Conservation (phyloP, 2,113 vertebrate species). For the Pelusios castaneus region DNA sequence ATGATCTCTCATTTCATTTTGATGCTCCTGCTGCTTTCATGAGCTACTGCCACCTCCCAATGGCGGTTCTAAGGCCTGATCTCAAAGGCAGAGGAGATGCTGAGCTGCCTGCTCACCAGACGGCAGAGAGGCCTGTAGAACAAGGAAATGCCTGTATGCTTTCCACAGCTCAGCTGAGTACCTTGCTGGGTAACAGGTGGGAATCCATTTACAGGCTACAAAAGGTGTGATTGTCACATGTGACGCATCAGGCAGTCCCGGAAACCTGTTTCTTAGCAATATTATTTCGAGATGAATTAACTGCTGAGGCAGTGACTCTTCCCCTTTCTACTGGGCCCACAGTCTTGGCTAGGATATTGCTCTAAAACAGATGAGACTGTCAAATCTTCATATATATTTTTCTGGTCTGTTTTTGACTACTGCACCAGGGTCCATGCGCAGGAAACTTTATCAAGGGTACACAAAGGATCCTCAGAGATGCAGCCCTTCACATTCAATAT, state of each 20-base stretch:
- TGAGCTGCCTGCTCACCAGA: not conserved
- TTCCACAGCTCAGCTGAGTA: not conserved
- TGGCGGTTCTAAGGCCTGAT: not conserved
- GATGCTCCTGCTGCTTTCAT: not conserved
- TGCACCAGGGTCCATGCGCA: not conserved
- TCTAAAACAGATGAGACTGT: not conserved
- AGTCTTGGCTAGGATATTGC: not conserved
- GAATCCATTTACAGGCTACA: not conserved
- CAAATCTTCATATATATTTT: not conserved
- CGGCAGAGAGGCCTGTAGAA: not conserved
- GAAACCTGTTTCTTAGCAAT: not conserved
- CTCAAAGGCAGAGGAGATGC: not conserved
- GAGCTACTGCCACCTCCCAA: not conserved
- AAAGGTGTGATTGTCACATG: not conserved
- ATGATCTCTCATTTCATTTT: not conserved
- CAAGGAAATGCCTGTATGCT: not conserved
- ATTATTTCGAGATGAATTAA: not conserved
- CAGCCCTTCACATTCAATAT: not conserved
- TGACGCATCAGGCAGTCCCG: not conserved
- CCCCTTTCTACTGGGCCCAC: not conserved
- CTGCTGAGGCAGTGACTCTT: not conserved
- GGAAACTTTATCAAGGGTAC: not conserved
- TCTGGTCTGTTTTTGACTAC: not conserved
- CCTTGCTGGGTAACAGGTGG: not conserved
- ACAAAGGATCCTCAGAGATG: not conserved